Percentiles rank a stretch among this genome's conserved stretches.
Conservation (phyloP, 2,797 vertebrate genomes). For the Coreius guichenoti region DNA sequence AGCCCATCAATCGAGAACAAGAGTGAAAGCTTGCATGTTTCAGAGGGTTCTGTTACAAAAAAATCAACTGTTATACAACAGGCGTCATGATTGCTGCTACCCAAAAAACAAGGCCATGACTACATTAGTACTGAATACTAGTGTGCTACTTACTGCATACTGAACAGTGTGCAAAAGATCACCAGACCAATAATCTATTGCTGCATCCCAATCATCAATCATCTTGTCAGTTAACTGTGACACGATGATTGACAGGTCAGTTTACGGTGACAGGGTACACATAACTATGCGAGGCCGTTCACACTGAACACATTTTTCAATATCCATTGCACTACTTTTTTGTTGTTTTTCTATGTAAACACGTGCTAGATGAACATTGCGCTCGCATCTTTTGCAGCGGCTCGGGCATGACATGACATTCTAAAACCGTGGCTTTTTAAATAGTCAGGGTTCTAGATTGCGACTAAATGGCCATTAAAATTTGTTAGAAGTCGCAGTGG, state of each 20-base stretch:
- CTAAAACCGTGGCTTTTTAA: too few species aligned
- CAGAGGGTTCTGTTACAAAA: conserved; percentile 17
- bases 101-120: background rate
- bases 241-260: background rate
- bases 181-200: background rate
- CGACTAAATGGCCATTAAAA: too few species aligned
- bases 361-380: background rate
- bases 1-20: conserved; percentile 27
- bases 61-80: background rate
- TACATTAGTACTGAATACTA: background rate
- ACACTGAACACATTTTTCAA: background rate
- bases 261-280: background rate
- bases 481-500: too few species aligned
- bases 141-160: background rate
- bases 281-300: background rate
- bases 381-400: too few species aligned
- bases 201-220: background rate
- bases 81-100: background rate
- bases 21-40: conserved; percentile 31
- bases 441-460: too few species aligned
- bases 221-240: background rate
- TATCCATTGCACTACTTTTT: background rate
- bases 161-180: background rate
- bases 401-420: too few species aligned
- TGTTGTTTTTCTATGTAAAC: background rate